Conservation (phyloP, 2,888 invertebrate genomes). For the Panopea generosa region DNA sequence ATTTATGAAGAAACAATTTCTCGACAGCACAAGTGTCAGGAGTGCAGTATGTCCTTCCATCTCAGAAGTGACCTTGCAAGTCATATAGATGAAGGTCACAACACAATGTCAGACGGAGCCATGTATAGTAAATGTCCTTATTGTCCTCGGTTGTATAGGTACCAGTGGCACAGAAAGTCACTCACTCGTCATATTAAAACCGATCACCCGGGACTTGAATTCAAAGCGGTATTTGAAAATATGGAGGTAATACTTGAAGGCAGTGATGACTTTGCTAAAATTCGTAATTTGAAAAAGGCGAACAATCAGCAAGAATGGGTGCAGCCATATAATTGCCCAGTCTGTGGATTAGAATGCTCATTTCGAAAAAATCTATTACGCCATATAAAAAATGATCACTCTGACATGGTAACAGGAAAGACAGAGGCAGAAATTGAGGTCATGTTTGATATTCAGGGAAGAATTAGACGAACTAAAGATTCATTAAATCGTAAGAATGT, state of each 20-base stretch:
- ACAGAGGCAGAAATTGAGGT: not conserved
- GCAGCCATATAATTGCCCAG: no score
- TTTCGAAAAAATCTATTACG: no score
- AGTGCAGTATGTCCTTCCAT: conserved; percentile 21
- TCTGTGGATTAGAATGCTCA: no score
- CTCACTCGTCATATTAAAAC: conserved; percentile 32
- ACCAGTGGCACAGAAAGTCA: conserved; percentile 39
- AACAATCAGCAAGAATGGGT: no score
- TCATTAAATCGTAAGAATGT: no score
- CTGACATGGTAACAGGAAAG: no score
- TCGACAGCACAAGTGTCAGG: conserved; percentile 22
- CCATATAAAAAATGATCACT: no score
- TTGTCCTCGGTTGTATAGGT: conserved; percentile 34
- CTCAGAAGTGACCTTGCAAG: conserved; percentile 11
- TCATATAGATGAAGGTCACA: conserved; percentile 20
- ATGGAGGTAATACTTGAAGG: conserved; percentile 1
- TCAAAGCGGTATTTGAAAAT: conserved; percentile 10
- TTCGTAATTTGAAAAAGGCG: no score
- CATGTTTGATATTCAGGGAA: not conserved
- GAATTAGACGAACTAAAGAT: not conserved
- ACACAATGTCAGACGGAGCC: not conserved
- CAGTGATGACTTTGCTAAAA: not conserved
- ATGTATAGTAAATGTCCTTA: conserved; percentile 46
- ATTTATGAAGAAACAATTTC: not conserved
- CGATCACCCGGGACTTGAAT: conserved; percentile 24